Evolutionary conservation across 1,140 invertebrate species (phyloP), one percentile per base, ranked within the genome.

Genomic region (Orius laevigatus): DNA sequence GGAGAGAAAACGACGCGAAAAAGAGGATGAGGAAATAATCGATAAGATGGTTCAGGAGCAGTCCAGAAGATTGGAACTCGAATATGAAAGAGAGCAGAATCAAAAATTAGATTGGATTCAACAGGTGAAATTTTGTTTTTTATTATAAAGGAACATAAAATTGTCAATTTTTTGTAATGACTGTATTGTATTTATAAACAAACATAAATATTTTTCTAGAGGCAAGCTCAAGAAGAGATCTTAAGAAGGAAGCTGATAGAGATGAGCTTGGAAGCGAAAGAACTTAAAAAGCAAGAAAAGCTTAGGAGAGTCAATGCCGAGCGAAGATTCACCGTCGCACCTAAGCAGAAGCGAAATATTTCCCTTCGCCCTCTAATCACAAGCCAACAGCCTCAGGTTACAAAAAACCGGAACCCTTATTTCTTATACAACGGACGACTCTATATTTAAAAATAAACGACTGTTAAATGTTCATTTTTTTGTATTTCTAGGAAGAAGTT

Each of bases 21-120:
- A 34, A n/a, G 43, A 51, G 34, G 45, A 51, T 12, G 45, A 51
- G n/a, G 43, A 51, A 42, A 9, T 39, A n/a, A 43, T 34, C 9
- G 45, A 47, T 15, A 16, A 33, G 18, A 38, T 34, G 35, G 38
- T 34, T 15, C 16, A 36, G 31, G 33, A 39, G 15, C 34, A 47
- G 18, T 15, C 34, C 0, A 36, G 46, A 34, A 25, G 44, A 19
- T 14, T 46, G 10, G 20, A 51, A 16, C 25, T 11, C 9, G 50
- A 51, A 20, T 15, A 44, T 4, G 33, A 38, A 3, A 15, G 16
- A 10, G 45, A 51, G 15, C 20, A 43, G 15, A 44, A 45, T 14
- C 41, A 35, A 14, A 50, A 45, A 31, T 18, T 43, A 12, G 43
- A 50, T 19, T 45, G 20, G 40, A 15, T 45, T 10, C 14, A 19